Percentiles rank a stretch among this genome's conserved stretches.
These are phyloP conservation scores for Hedychridium roseum DNA, from an alignment of 2,888 invertebrate genomes.

Conservation along the genomic window DNA sequence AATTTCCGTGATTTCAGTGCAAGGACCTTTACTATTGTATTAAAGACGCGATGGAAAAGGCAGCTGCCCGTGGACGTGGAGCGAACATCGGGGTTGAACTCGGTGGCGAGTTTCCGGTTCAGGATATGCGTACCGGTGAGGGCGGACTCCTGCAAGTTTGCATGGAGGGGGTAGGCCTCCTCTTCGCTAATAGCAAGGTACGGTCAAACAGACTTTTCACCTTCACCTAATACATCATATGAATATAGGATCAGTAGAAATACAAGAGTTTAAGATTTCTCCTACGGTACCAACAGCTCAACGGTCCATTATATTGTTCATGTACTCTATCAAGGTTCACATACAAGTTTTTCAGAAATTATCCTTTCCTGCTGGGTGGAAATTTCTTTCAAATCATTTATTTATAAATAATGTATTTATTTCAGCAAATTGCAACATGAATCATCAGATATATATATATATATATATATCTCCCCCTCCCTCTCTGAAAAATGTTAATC, in stretches of 20 bases:
- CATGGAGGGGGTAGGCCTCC: constrained; percentile 98
- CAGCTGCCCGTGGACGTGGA: constrained; percentile 76
- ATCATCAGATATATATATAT: no score
- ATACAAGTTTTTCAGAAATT: no score
- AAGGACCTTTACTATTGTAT: constrained; percentile 98
- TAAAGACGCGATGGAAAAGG: constrained; percentile 96
- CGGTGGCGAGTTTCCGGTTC: constrained; percentile 98
- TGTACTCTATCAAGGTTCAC: no score
- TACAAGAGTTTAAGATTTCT: background rate
- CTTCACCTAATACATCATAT: background rate
- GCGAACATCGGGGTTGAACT: constrained; percentile 80
- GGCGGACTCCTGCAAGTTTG: constrained; percentile 98
- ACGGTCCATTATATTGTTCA: no score
- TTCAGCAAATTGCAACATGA: no score
- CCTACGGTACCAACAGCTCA: no score
- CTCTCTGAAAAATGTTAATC: no score
- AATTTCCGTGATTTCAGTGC: constrained; percentile 73
- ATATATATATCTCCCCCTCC: no score
- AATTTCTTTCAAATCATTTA: no score
- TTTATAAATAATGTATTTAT: no score
- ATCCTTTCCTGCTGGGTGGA: no score
- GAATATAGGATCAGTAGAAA: background rate
- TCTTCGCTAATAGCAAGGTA: constrained; percentile 99
- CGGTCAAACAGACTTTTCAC: no score
- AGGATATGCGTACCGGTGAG: constrained; percentile 96